Percentiles rank a stretch among this genome's conserved stretches.
Conservation (phyloP, 2,113 vertebrate genomes). For the Trematomus loennbergii region DNA sequence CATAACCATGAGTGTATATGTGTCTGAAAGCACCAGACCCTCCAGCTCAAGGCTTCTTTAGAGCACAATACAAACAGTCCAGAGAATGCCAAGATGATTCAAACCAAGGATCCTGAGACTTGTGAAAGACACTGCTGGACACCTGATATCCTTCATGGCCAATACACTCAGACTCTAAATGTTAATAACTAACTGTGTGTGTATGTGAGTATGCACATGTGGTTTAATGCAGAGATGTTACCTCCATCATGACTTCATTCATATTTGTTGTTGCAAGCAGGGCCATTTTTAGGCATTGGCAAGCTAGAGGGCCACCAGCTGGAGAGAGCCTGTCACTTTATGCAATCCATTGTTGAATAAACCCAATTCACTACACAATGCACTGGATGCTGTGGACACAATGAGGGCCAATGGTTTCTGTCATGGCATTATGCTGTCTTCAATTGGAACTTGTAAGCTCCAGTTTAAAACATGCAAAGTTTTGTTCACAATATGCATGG, state of each 20-base stretch:
- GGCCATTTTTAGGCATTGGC: neutral
- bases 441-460: too few relatives aligned
- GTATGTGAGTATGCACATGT: neutral
- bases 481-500: too few relatives aligned
- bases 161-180: conserved; percentile 41
- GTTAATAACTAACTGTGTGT: neutral
- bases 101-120: conserved; percentile 37
- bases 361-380: neutral
- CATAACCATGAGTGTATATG: conserved; percentile 25
- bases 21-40: conserved; percentile 11
- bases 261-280: neutral
- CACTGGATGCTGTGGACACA: neutral
- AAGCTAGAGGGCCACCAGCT: neutral
- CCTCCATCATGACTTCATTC: neutral
- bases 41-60: conserved; percentile 62
- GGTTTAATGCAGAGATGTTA: neutral
- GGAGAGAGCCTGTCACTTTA: neutral
- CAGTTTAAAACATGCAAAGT: too few relatives aligned
- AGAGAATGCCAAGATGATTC: conserved; percentile 18
- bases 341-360: neutral
- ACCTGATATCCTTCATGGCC: conserved; percentile 49
- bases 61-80: conserved; percentile 42
- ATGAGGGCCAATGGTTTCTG: neutral
- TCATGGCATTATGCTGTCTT: neutral
- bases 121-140: conserved; percentile 21